A percentile compares a stretch with the other conserved stretches of the same genome.
Evolutionary conservation across 2,113 vertebrate species (phyloP).

Genomic region (Nyctibius bracteatus): DNA sequence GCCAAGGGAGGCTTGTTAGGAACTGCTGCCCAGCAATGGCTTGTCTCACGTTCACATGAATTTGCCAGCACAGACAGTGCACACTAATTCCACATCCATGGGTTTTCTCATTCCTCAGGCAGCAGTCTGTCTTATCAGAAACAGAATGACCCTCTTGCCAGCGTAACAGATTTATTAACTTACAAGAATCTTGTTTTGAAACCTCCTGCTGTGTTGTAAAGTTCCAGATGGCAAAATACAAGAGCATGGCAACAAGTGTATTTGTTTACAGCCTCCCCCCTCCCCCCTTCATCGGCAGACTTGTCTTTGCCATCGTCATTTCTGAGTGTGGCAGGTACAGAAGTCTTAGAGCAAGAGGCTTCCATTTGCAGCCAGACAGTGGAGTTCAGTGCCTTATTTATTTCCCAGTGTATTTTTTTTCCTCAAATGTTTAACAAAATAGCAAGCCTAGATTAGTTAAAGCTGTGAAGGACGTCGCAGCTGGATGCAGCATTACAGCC

Average conservation of each 20-base stretch:
- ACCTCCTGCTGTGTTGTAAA: constrained; percentile 5
- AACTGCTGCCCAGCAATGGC: neutral
- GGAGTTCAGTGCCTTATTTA: neutral
- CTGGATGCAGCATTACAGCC: constrained; percentile 30
- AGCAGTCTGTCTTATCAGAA: neutral
- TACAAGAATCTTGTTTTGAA: constrained; percentile 12
- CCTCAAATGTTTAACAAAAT: neutral
- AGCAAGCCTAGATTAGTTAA: constrained; percentile 17
- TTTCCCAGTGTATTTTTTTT: constrained; percentile 9
- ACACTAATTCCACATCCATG: neutral
- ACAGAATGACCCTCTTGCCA: neutral
- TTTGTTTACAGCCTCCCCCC: neutral
- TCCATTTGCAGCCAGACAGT: neutral
- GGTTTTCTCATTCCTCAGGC: neutral
- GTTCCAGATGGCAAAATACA: neutral
- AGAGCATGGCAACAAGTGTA: neutral
- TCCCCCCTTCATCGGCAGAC: neutral
- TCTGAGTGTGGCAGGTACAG: neutral
- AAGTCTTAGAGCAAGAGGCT: neutral
- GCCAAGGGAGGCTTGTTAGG: neutral
- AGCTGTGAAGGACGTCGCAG: constrained; percentile 1
- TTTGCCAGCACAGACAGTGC: neutral
- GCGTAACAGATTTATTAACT: constrained; percentile 22
- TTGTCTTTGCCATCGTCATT: neutral
- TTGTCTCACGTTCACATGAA: neutral